These are phyloP conservation scores for Asobara japonica DNA, from an alignment of 1,140 invertebrate genomes.

Conservation along the genomic window DNA sequence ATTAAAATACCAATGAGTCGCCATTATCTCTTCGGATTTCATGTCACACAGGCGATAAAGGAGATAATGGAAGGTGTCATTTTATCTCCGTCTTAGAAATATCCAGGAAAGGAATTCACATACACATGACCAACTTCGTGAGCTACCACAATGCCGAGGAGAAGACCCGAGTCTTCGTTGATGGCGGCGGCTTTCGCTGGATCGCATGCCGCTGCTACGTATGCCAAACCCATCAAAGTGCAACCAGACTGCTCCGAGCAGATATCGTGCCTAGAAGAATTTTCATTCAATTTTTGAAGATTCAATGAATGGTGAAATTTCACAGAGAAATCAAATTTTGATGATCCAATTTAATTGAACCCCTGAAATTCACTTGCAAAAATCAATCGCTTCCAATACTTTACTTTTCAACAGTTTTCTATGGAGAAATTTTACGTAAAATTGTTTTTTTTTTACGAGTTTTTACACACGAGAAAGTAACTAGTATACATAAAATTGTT, in stretches of 20 bases:
- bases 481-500: no score
- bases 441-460: no score
- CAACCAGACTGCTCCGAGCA: slow-evolving; percentile 71
- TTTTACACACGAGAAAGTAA: no score
- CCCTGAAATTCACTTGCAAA: no score
- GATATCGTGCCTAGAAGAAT: slow-evolving; percentile 68
- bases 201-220: slow-evolving; percentile 74
- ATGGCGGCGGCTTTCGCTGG: slow-evolving; percentile 72
- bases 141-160: slow-evolving; percentile 74
- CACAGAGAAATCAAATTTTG: no score
- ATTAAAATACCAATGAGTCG: background rate
- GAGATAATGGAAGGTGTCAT: background rate
- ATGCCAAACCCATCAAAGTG: slow-evolving; percentile 74
- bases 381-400: no score
- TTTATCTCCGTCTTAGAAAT: background rate
- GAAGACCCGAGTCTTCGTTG: slow-evolving; percentile 75
- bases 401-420: no score
- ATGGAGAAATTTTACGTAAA: no score
- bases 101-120: background rate
- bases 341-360: background rate
- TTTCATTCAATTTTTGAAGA: slow-evolving; percentile 7
- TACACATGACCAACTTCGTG: slow-evolving; percentile 82
- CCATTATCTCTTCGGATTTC: background rate
- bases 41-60: background rate
- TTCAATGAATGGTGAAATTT: background rate